Conservation (phyloP, 1,140 invertebrate genomes). For the Euborellia annulipes region DNA sequence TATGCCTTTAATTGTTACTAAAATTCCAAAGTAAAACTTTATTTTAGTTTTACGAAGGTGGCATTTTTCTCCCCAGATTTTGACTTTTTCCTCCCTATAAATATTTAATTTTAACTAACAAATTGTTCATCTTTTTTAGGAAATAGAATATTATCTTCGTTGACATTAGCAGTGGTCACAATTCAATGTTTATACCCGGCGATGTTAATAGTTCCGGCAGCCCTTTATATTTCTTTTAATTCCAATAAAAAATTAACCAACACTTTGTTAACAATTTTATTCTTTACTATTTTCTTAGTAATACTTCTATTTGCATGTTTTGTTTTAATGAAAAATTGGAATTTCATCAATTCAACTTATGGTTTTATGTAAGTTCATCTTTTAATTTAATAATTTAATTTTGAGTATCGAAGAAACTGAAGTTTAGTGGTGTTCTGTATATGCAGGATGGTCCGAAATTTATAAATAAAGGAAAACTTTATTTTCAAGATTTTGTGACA, state of each 20-base stretch:
- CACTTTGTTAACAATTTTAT: conserved; percentile 12
- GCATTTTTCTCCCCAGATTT: too few species aligned
- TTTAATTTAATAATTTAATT: conserved; percentile 20
- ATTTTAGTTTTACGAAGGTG: too few species aligned
- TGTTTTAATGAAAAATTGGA: conserved; percentile 40
- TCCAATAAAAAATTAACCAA: conserved; percentile 4
- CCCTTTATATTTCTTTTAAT: conserved; percentile 32
- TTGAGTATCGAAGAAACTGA: conserved; percentile 18
- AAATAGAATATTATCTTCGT: conserved; percentile 33
- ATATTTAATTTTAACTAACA: conserved; percentile 5
- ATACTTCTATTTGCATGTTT: conserved; percentile 26
- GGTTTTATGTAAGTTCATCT: conserved; percentile 58
- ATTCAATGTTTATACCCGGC: conserved; percentile 78
- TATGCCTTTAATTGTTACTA: conserved; percentile 7
- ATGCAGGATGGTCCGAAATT: too few species aligned
- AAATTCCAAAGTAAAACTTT: too few species aligned
- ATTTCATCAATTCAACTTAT: conserved; percentile 61
- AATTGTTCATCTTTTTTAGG: conserved; percentile 24
- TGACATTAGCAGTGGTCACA: conserved; percentile 56
- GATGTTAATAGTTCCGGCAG: conserved; percentile 62
- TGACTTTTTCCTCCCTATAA: too few species aligned
- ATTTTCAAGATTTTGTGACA: too few species aligned
- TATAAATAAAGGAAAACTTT: too few species aligned
- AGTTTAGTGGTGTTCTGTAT: too few species aligned
- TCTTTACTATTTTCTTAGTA: conserved; percentile 19